Evolutionary conservation across 2,888 invertebrate species (phyloP).

Genomic region (Drosophila lutescens): DNA sequence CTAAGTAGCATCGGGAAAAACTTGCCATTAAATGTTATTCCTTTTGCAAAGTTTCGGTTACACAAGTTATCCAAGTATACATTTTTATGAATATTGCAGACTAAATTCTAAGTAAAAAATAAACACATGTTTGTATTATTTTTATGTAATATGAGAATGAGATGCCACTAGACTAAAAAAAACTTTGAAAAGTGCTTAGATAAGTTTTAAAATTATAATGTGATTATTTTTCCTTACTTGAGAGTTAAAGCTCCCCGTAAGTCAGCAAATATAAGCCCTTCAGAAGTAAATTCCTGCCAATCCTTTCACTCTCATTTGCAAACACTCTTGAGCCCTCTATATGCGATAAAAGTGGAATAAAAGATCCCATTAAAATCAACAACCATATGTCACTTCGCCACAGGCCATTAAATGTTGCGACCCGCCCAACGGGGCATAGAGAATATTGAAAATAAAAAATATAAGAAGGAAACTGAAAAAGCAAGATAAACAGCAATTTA

Average conservation of each 20-base stretch:
- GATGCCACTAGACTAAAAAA: neutral
- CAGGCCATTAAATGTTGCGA: conserved; percentile 50
- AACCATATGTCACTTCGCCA: conserved; percentile 62
- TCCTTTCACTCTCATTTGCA: conserved; percentile 16
- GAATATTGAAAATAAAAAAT: conserved; percentile 24
- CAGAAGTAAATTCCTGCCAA: neutral
- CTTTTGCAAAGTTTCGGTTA: neutral
- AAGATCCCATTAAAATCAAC: conserved; percentile 64
- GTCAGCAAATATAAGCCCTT: neutral
- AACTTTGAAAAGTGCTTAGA: too few relatives aligned
- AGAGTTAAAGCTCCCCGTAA: neutral
- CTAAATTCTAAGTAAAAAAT: too few relatives aligned
- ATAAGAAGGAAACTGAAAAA: conserved; percentile 20
- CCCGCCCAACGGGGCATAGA: conserved; percentile 1
- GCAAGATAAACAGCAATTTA: conserved; percentile 65
- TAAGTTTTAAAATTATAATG: too few relatives aligned
- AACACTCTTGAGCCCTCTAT: conserved; percentile 2
- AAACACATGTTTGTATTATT: too few relatives aligned
- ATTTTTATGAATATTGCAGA: neutral
- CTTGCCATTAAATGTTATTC: neutral
- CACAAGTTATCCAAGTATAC: neutral
- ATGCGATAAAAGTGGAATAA: conserved; percentile 31
- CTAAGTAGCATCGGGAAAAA: neutral
- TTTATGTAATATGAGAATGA: too few relatives aligned
- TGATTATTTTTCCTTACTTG: too few relatives aligned